Evolutionary conservation across 2,113 vertebrate species (phyloP), one percentile per base, ranked within the genome.

Genomic region (Uria aalge): DNA sequence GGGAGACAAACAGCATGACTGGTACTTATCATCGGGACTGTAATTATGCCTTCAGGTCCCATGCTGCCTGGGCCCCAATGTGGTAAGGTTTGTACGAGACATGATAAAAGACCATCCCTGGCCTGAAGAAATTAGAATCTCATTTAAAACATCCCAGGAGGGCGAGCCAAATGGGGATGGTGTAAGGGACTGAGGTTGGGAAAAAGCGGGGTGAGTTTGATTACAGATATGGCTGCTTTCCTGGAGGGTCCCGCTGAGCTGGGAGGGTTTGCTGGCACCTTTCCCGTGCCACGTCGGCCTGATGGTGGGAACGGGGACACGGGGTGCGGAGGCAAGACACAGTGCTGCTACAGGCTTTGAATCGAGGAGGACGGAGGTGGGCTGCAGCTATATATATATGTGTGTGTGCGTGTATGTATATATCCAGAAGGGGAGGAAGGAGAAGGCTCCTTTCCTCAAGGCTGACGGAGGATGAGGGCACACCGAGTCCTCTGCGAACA

Each of bases 31-130:
- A 59, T 55, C 2, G 6, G 68, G 72, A 59, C 86, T 94, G 86
- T 89, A 95, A 96, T 96, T 96, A 93, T 60, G 86, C 93, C 89
- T 89, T 73, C 75, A 50, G 93, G 93, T 95, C 93, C 86, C 68
- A 45, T 47, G 88, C 88, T 77, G 88, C 94, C 59, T 32, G 83
- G 67, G 85, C 60, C 85, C 67, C 47, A 36, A 59, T 3, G 7
- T 3, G 14, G 63, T 29, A 73, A 77, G 83, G 5, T 23, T 62
- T 73, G 55, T 74, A 66, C 6, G 1, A 90, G 75, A 69, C 55
- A 4, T 45, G 86, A 90, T 92, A 91, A 90, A 83, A 88, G 62
- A 84, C 56, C 71, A 56, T 77, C 75, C 79, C 67, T 63, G 93
- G 59, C 94, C 91, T 67, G 83, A 80, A 84, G 89, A 96, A 95